A percentile compares a stretch with the other conserved stretches of the same genome.
Conservation (phyloP, 2,797 vertebrate species). For the Syngnathus acus region DNA sequence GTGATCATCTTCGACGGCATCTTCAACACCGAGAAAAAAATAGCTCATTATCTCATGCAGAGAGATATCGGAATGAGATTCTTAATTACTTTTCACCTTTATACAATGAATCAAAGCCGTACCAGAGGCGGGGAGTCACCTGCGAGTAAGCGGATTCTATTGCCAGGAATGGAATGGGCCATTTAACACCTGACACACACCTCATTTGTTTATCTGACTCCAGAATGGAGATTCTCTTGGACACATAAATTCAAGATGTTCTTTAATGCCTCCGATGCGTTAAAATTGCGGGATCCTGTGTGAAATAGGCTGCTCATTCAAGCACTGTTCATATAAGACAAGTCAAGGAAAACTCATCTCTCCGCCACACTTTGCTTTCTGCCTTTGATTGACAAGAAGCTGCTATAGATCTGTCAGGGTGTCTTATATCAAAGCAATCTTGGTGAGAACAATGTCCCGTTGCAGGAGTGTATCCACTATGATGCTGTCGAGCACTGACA, state of each 20-base stretch:
- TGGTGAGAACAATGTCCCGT: conserved; percentile 16
- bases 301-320: not conserved
- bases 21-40: not conserved
- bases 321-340: not conserved
- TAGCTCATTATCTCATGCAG: not conserved
- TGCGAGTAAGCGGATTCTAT: not conserved
- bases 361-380: conserved; percentile 14
- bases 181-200: not conserved
- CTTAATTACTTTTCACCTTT: not conserved
- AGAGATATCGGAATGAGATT: not conserved
- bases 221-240: not conserved
- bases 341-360: conserved; percentile 13
- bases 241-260: not conserved
- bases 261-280: not conserved
- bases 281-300: not conserved
- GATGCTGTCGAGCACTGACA: conserved; percentile 11
- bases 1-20: not conserved
- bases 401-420: conserved; percentile 30
- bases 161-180: not conserved
- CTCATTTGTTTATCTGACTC: not conserved
- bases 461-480: conserved; percentile 15
- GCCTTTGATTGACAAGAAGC: conserved; percentile 29
- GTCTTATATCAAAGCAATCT: conserved; percentile 28
- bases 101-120: not conserved
- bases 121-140: not conserved